A percentile compares a stretch with the other conserved stretches of the same genome.
These are phyloP conservation scores for Varanus salvator DNA, from an alignment of 2,113 vertebrate genomes.

Conservation along the genomic window DNA sequence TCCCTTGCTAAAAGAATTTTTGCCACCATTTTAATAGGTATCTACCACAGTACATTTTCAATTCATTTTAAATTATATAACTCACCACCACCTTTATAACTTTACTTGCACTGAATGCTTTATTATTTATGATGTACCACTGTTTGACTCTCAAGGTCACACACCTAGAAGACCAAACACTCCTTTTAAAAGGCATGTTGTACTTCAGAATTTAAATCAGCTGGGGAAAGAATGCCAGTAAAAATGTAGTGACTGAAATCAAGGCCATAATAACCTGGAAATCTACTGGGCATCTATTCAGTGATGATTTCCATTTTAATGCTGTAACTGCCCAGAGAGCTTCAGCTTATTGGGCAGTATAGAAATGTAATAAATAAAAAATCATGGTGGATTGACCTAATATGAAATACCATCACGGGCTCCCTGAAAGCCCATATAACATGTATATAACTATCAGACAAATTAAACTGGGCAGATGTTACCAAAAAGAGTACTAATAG, in stretches of 20 bases:
- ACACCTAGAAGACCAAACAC: conserved; percentile 38
- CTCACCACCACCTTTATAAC: conserved; percentile 16
- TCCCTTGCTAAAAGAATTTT: conserved; percentile 60
- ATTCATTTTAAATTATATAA: conserved; percentile 58
- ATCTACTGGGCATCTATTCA: conserved; percentile 57
- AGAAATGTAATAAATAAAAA: no score
- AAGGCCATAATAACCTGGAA: conserved; percentile 46
- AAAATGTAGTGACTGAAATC: conserved; percentile 54
- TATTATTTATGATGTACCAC: conserved; percentile 62
- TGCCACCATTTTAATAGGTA: conserved; percentile 53
- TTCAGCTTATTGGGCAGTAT: no score
- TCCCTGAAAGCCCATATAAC: conserved; percentile 9
- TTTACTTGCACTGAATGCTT: conserved; percentile 55
- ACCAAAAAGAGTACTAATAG: conserved; percentile 15
- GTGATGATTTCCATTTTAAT: conserved; percentile 55
- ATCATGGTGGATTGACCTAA: conserved; percentile 56
- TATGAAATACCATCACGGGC: conserved; percentile 44
- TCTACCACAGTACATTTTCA: conserved; percentile 44
- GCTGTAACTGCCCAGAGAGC: neutral
- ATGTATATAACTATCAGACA: conserved; percentile 51
- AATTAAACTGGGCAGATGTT: conserved; percentile 58
- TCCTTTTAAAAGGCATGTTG: conserved; percentile 46
- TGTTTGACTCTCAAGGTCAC: conserved; percentile 56
- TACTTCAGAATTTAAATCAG: conserved; percentile 57
- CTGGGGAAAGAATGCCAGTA: conserved; percentile 28